Evolutionary conservation across 1,140 invertebrate genomes (phyloP).

Genomic region (Cherax destructor): DNA sequence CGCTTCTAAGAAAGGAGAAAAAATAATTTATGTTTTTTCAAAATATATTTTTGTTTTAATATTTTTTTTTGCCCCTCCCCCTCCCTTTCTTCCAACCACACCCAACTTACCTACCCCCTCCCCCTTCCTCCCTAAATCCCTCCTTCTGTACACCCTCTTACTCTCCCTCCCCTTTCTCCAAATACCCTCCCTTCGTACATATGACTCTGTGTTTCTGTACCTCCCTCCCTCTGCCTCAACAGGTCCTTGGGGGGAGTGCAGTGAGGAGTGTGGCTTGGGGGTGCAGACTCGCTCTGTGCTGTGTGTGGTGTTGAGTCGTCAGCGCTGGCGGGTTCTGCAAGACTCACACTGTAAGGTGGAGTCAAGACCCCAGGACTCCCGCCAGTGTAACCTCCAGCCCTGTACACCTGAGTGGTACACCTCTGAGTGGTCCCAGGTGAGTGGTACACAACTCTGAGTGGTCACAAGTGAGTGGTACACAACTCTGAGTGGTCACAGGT

Average conservation of each 20-base stretch:
- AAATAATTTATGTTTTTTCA: too few relatives aligned
- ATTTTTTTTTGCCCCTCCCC: too few relatives aligned
- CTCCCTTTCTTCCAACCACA: background rate
- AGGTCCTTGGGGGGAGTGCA: constrained; percentile 74
- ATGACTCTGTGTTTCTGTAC: too few relatives aligned
- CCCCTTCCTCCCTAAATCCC: background rate
- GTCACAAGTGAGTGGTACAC: background rate
- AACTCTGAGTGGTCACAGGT: background rate
- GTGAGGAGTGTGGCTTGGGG: constrained; percentile 80
- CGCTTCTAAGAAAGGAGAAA: too few relatives aligned
- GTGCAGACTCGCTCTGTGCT: constrained; percentile 80
- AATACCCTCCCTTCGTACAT: too few relatives aligned
- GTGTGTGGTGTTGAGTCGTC: constrained; percentile 34
- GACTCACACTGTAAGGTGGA: constrained; percentile 11
- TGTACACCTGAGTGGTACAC: constrained; percentile 76
- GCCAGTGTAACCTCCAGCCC: constrained; percentile 27
- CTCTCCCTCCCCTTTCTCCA: background rate
- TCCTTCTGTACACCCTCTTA: background rate
- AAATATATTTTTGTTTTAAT: too few relatives aligned
- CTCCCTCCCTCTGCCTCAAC: background rate
- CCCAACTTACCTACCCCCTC: too few relatives aligned
- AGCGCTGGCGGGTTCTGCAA: constrained; percentile 17
- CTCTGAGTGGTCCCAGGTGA: constrained; percentile 76
- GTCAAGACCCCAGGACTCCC: constrained; percentile 27
- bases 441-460: background rate